Conservation (phyloP, 2,797 vertebrate species). For the Coregonus suidteri region DNA sequence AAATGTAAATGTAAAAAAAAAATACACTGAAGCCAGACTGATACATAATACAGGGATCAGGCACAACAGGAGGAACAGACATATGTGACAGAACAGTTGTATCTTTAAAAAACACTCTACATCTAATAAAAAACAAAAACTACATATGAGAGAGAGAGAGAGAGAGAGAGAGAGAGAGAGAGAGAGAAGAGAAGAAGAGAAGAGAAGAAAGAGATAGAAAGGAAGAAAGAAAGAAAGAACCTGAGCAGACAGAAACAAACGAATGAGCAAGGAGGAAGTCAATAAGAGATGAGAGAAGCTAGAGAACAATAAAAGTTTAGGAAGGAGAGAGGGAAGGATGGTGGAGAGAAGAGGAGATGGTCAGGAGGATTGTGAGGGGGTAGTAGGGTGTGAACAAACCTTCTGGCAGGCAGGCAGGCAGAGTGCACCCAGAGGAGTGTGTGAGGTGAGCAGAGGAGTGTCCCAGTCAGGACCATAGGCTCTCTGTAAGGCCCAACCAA, state of each 20-base stretch:
- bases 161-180: slow-evolving; percentile 10
- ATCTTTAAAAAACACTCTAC: background rate
- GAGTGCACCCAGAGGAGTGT: slow-evolving; percentile 82
- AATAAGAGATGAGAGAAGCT: background rate
- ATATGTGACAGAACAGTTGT: background rate
- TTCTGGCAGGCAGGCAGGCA: slow-evolving; percentile 73
- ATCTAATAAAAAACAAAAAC: background rate
- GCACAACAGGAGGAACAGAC: background rate
- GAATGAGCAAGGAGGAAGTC: background rate
- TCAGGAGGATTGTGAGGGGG: background rate
- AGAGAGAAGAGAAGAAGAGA: no score
- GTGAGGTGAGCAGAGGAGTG: slow-evolving; percentile 69
- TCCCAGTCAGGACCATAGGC: slow-evolving; percentile 84
- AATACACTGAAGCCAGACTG: slow-evolving; percentile 82
- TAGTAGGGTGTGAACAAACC: slow-evolving; percentile 47
- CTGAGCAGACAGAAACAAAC: no score
- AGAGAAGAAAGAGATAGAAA: no score
- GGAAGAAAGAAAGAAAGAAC: no score
- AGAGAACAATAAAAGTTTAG: background rate
- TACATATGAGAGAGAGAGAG: background rate
- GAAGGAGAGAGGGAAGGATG: slow-evolving; percentile 6
- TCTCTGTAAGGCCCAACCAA: slow-evolving; percentile 87
- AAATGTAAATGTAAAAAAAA: no score
- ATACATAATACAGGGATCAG: slow-evolving; percentile 57
- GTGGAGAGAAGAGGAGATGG: background rate